Base-by-base conservation (phyloP, 1,140 invertebrate genomes). In the Camponotus pennsylvanicus region DNA sequence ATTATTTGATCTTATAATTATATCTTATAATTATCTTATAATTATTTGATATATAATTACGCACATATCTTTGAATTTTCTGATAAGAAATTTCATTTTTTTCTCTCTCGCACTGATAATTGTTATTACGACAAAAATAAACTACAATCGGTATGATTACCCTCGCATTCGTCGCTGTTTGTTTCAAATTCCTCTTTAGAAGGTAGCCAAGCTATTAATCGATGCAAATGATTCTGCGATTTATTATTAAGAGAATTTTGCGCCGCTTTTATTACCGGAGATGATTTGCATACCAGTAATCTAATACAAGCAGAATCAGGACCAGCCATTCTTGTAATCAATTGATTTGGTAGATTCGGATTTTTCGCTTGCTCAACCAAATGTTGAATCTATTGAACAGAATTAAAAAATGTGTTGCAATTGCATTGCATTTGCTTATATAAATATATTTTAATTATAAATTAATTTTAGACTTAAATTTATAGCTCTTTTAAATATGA, bases 271-370 rank as follows among this genome's bases (percentile, higher is more conserved):
- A 98, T 96, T 57, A 98, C 96, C 2, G 97, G 97, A 1, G 97
- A 96, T 63, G 96, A 96, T 94, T 98, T 98, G 92, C 98, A 98
- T 77, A 98, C 93, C 13, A 98, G 92, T 18, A 98, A 94, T 93
- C 97, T 96, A 2, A 98, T 95, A 89, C 98, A 98, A 57, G 96
- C 96, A 0, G 96, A 96, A 86, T 97, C 96, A 75, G 96, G 96
- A 9, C 95, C 95, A 27, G 96, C 92, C 1, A 97, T 94, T 13
- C 95, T 89, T 2, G 96, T 95, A 67, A 98, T 97, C 57, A 98
- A 94, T 52, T 95, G 92, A 40, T 96, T 95, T 0, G 97, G 96
- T 37, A 98, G 92, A 40, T 96, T 94, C 75, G 95, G 93, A 92
- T 97, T 96, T 92, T 95, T 96, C 0, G 97, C 96, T 57, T 96